phyloP scores from a whole-genome alignment of 2,888 invertebrate genomes.

The Ophraella communa region DNA sequence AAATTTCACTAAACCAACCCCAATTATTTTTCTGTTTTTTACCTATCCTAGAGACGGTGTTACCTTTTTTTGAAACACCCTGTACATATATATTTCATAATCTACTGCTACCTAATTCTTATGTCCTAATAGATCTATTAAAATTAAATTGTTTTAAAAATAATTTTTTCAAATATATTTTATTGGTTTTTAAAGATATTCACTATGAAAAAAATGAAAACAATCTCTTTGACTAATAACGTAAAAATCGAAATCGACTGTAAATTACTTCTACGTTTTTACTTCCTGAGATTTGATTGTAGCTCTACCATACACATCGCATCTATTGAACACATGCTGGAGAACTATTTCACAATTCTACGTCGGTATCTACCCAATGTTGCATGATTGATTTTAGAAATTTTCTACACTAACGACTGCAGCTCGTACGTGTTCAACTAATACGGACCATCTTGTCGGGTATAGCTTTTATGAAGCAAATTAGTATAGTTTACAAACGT shows the following conservation, averaged over 20 bases:
- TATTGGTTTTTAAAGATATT: no score
- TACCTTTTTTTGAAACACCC: no score
- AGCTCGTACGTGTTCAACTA: conserved; percentile 17
- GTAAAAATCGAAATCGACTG: conserved; percentile 5
- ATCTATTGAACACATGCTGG: conserved; percentile 13
- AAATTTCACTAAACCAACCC: no score
- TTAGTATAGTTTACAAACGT: not conserved
- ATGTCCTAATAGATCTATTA: no score
- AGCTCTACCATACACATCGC: conserved; percentile 3
- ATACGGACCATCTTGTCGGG: not conserved
- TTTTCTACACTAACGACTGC: conserved; percentile 28
- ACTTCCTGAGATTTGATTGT: conserved; percentile 20
- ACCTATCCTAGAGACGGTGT: no score
- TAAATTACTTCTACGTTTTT: conserved; percentile 17
- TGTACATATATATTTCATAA: no score
- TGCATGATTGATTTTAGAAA: conserved; percentile 30
- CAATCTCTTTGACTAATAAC: not conserved
- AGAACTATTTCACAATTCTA: conserved; percentile 15
- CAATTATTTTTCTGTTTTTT: no score
- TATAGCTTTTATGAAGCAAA: not conserved
- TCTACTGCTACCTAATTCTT: no score
- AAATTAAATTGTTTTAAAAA: no score
- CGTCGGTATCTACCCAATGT: conserved; percentile 16
- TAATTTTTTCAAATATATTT: no score
- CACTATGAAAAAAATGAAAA: no score